Percentiles rank a stretch among this genome's conserved stretches.
Evolutionary conservation across 2,797 vertebrate genomes (phyloP).

Genomic region (Esox lucius): DNA sequence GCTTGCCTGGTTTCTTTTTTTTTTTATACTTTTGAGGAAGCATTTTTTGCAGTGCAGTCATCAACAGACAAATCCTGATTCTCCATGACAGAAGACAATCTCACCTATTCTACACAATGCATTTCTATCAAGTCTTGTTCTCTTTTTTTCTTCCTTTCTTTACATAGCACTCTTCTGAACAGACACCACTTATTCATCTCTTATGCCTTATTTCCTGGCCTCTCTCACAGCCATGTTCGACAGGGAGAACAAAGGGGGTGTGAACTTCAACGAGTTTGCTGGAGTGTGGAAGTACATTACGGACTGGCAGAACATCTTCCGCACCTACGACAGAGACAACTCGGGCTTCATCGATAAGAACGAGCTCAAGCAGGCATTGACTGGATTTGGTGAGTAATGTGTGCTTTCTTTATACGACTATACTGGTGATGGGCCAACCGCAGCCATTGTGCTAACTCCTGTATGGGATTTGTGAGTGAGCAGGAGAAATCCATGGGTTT

Average conservation of each 20-base stretch:
- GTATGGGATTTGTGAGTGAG: not conserved
- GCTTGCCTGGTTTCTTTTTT: no score
- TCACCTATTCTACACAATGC: not conserved
- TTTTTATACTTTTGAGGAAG: no score
- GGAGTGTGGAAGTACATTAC: conserved; percentile 99
- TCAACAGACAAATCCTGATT: not conserved
- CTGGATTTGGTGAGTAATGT: conserved; percentile 92
- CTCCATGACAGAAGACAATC: not conserved
- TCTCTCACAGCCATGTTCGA: conserved; percentile 92
- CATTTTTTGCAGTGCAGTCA: no score
- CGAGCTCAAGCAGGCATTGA: conserved; percentile 95
- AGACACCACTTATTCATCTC: not conserved
- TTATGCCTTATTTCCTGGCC: not conserved
- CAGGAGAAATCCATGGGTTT: not conserved
- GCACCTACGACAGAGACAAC: conserved; percentile 95
- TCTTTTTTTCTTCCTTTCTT: not conserved
- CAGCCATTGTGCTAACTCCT: not conserved
- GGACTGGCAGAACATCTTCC: conserved; percentile 98
- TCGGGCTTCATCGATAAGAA: conserved; percentile 98
- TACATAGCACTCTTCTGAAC: not conserved
- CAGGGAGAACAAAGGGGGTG: conserved; percentile 95
- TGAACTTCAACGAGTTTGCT: conserved; percentile 96
- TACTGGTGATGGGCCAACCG: conserved; percentile 39
- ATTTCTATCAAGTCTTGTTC: not conserved
- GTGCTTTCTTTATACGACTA: conserved; percentile 35